Conservation (phyloP, 2,113 vertebrate species). For the Otus sunia region DNA sequence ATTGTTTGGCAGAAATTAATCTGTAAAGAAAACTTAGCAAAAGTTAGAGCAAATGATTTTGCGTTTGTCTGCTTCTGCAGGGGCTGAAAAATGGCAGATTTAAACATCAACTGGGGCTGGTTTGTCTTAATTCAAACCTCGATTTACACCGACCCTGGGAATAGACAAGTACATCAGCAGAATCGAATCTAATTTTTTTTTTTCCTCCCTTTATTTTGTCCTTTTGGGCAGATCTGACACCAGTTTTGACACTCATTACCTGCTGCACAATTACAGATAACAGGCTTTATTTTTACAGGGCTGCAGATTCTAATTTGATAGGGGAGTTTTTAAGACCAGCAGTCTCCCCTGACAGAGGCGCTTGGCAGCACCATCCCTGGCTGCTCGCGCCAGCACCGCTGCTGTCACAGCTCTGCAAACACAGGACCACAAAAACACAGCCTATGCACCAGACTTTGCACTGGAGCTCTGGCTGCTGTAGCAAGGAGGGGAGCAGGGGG, state of each 20-base stretch:
- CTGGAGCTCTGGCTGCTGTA: fast-evolving
- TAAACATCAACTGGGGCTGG: not conserved
- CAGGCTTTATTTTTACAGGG: not conserved
- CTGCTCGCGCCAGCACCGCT: fast-evolving
- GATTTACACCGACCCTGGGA: not conserved
- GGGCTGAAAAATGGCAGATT: not conserved
- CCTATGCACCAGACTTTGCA: not conserved
- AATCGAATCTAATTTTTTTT: not conserved
- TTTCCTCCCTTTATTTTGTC: not conserved
- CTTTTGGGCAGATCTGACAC: not conserved
- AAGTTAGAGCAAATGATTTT: conserved; percentile 40
- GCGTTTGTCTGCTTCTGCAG: not conserved
- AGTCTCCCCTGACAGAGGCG: fast-evolving
- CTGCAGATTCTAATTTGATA: not conserved
- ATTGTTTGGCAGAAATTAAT: not conserved
- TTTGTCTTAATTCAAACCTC: conserved; percentile 18
- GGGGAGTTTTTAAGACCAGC: not conserved
- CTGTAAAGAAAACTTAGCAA: conserved; percentile 4
- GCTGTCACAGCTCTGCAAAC: not conserved
- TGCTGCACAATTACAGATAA: conserved; percentile 5
- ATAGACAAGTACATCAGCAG: not conserved
- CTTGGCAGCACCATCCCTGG: not conserved
- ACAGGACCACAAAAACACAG: not conserved
- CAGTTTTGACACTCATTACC: not conserved
- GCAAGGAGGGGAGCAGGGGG: not conserved